Evolutionary conservation across 2,888 invertebrate species (phyloP).

Genomic region (Hemaris fuciformis): DNA sequence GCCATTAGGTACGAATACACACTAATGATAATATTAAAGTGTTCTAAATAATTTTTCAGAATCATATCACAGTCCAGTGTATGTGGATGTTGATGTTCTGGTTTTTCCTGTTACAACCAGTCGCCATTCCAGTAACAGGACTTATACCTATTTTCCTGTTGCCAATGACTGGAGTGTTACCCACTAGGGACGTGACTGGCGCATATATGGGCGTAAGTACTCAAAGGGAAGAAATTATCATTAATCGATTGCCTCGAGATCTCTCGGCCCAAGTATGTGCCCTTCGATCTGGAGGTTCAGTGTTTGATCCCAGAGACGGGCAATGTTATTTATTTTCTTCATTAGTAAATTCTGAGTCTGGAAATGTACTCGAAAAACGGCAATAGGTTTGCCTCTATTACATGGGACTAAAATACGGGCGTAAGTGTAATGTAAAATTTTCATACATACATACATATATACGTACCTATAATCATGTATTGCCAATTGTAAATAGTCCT

Average conservation of each 20-base stretch:
- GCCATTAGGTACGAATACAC: background rate
- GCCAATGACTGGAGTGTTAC: conserved; percentile 47
- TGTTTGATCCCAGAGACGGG: too few relatives aligned
- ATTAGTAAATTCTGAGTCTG: too few relatives aligned
- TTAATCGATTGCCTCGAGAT: background rate
- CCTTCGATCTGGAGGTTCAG: background rate
- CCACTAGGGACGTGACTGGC: conserved; percentile 22
- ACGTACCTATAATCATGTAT: too few relatives aligned
- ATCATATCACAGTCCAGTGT: conserved; percentile 30
- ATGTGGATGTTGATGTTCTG: conserved; percentile 54
- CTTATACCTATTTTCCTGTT: conserved; percentile 51
- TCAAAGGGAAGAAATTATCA: background rate
- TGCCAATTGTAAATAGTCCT: too few relatives aligned
- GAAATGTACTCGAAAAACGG: too few relatives aligned
- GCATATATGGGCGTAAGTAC: conserved; percentile 55
- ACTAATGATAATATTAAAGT: background rate
- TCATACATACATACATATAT: too few relatives aligned
- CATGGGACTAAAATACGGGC: too few relatives aligned
- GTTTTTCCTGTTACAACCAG: conserved; percentile 51
- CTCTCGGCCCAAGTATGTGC: background rate
- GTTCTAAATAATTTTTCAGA: too few relatives aligned
- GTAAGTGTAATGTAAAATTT: too few relatives aligned
- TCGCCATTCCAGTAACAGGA: conserved; percentile 41
- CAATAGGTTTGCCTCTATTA: too few relatives aligned
- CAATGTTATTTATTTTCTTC: too few relatives aligned